Base-by-base conservation (phyloP, 2,797 vertebrate species). In the Pampus argenteus region DNA sequence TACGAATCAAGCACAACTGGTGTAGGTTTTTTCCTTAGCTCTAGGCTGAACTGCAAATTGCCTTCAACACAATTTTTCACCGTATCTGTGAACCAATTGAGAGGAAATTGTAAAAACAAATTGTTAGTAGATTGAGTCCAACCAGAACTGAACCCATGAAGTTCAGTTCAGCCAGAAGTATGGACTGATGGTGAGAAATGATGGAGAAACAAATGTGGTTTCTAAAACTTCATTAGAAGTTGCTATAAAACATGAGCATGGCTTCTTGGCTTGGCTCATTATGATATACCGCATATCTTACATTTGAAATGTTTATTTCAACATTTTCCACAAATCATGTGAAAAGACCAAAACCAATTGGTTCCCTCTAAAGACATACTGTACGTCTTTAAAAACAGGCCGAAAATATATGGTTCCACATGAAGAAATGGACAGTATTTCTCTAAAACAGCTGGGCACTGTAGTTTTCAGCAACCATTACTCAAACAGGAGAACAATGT, bases 41-140 rank as follows among this genome's bases (percentile, higher is more conserved):
- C 10, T 18, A 23, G 65, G 22, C 29, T 67, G 47, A 78, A 78
- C 56, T 60, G n/a, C 45, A 79, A 79, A 77, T 86, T 55, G 60
- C 62, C 51, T 66, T 77, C 26, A 38, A 42, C 22, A 13, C 54
- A 64, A 70, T 74, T 72, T 85, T 42, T 38, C 48, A 40, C 38
- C 23, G 17, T 60, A 40, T 86, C 83, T 85, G 45, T 70, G 31
- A 26, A 29, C 22, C 55, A 63, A 61, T 65, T 71, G 28, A 67
- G 44, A 68, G 34, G 3, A 74, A 76, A 78, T 56, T 61, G 71
- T 60, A 40, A 54, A 71, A 83, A 56, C 38, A n/a, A 73, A 74
- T 66, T 74, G 36, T 52, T 51, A 45, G 38, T 31, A 50, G 14
- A 51, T 82, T 44, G 28, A 71, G 38, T 70, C 29, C 13, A 44